Evolutionary conservation across 2,797 vertebrate species (phyloP), one percentile per base, ranked within the genome.

Genomic region (Spondyliosoma cantharus): DNA sequence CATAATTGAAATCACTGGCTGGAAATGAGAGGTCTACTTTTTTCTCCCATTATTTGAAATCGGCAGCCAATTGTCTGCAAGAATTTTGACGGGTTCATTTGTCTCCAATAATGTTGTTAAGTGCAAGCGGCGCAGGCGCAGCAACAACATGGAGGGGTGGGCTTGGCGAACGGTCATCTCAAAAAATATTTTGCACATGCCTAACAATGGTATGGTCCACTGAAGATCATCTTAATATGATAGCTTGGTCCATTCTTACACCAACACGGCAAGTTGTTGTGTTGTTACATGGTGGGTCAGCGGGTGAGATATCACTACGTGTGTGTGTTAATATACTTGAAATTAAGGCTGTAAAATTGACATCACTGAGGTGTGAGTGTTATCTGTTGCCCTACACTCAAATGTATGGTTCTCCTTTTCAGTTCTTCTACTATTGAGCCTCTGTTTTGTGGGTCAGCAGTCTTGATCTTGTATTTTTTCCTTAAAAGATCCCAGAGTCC

Each of bases 1-100:
- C 2, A 15, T 16, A 56, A 56, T 56, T 1, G 1, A 25, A 0
- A 0, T 61, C 2, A 5, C n/a, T 0, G 15, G 65, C 17, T n/a
- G 7, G 19, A 25, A 32, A 57, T 0, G 7, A 62, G 22, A 29
- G 11, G 56, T 7, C 3, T 43, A 22, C 29, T 25, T 57, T 57
- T 63, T 50, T 70, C 14, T 59, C 42, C 61, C 24, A 54, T 8
- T 20, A 63, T 22, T 13, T 20, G 22, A 76, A 52, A 54, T 16
- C n/a, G 43, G 4, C 8, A 5, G 52, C 5, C 0, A 2, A 20
- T 22, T 56, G 42, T 62, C 54, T 63, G 1, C 17, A 48, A 25
- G 20, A 48, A 1, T n/a, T 24, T 20, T 4, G 2, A 52, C 27
- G 5, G 13, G 25, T 42, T 20, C 20, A 48, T 61, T 16, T 52